Conservation (phyloP, 2,888 invertebrate species). For the Anoplius nigerrimus region DNA sequence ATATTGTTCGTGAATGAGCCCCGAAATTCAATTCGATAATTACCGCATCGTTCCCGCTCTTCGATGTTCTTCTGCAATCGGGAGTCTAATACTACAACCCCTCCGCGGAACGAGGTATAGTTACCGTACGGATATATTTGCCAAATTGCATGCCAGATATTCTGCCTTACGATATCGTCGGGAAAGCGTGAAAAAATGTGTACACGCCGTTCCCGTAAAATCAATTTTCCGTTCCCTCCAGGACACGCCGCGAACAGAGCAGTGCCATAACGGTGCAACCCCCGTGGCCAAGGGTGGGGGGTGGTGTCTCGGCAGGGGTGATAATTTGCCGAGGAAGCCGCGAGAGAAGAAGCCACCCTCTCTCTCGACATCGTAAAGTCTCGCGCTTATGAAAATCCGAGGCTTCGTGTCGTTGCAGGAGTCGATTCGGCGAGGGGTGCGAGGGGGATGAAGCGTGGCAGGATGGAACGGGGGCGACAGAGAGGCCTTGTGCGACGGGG, state of each 20-base stretch:
- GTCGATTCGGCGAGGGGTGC: neutral
- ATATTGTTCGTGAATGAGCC: slow-evolving; percentile 7
- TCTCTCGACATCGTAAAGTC: too few species aligned
- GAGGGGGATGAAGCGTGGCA: slow-evolving; percentile 1
- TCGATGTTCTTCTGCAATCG: slow-evolving; percentile 23
- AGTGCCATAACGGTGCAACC: too few species aligned
- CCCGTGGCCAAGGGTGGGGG: too few species aligned
- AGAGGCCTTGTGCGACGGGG: too few species aligned
- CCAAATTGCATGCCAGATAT: too few species aligned
- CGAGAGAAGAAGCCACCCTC: slow-evolving; percentile 2
- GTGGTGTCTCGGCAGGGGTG: slow-evolving; percentile 1
- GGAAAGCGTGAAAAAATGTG: neutral
- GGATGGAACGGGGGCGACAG: neutral
- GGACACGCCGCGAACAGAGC: neutral
- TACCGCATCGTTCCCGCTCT: slow-evolving; percentile 12
- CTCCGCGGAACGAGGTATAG: neutral
- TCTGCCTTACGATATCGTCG: neutral
- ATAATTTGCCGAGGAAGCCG: slow-evolving; percentile 14
- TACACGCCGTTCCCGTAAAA: neutral
- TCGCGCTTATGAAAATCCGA: slow-evolving; percentile 4
- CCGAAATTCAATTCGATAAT: neutral
- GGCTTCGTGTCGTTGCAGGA: slow-evolving; percentile 6
- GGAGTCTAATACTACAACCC: neutral
- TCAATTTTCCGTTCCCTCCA: slow-evolving; percentile 4
- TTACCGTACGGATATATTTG: too few species aligned